Evolutionary conservation across 2,113 vertebrate genomes (phyloP).

Genomic region (Sciurus niger): DNA sequence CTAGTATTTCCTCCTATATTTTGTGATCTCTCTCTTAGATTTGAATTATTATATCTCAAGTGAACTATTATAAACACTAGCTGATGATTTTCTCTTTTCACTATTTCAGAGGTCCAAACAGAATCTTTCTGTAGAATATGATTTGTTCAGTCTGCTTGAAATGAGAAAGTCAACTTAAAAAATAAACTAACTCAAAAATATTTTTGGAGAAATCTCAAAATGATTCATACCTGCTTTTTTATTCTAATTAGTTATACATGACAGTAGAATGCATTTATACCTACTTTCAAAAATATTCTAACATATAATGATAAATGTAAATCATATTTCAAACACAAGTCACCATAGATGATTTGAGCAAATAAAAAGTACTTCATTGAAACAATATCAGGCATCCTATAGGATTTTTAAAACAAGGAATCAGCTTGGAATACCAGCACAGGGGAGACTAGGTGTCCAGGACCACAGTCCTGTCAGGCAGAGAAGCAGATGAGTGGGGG

Average conservation of each 20-base stretch:
- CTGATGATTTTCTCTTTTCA: slow-evolving; percentile 30
- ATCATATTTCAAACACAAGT: neutral
- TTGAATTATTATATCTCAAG: neutral
- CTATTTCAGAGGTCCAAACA: neutral
- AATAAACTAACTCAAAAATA: neutral
- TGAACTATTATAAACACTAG: neutral
- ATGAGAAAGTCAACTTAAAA: neutral
- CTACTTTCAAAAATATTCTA: neutral
- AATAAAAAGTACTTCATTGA: neutral
- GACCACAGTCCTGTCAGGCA: neutral
- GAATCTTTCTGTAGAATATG: neutral
- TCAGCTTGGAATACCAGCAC: neutral
- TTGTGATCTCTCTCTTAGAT: neutral
- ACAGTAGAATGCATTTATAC: neutral
- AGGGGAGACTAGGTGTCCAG: neutral
- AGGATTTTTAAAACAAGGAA: neutral
- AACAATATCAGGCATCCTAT: neutral
- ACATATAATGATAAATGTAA: neutral
- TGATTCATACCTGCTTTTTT: neutral
- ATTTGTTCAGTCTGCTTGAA: slow-evolving; percentile 11
- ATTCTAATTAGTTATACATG: too few relatives aligned
- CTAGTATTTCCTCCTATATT: neutral
- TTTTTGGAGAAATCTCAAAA: neutral
- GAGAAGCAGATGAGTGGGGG: neutral
- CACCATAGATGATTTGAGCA: neutral